Evolutionary conservation across 2,113 vertebrate genomes (phyloP), one percentile per base, ranked within the genome.

Genomic region (Galeopterus variegatus): DNA sequence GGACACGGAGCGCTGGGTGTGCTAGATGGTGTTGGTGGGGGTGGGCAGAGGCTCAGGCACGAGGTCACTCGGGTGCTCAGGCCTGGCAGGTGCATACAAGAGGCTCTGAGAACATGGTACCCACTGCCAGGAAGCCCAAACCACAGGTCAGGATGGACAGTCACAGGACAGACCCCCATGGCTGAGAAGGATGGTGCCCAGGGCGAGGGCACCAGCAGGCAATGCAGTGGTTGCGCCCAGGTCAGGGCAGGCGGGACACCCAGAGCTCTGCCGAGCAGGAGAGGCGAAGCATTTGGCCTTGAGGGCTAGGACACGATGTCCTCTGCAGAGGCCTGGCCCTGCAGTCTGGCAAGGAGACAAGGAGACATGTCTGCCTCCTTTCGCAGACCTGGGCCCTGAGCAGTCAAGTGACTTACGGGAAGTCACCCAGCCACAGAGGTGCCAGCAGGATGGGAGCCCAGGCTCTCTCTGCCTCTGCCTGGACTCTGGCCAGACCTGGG

Each of bases 201-300:
- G 45, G 13, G 62, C 56, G 13, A 36, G 54, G 62, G 56, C 4
- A 6, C 14, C 23, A 8, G 69, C 50, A 23, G 5, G 36, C 26
- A 67, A 48, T 0, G 0, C 1, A 1, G 45, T 1, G 28, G 23
- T 72, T 6, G 19, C 14, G 58, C 18, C 2, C 8, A 86, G 54
- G 67, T 50, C 60, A 19, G 26, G 79, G 88, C 3, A 0, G n/a
- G 41, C 9, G 4, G 33, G 52, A 14, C 36, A 11, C 45, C 0
- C 1, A n/a, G 19, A 2, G 23, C 36, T 15, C 83, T 7, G 67
- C 36, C 62, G 75, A 31, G 52, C 0, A 2, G 50, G 48, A 45
- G 18, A 54, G 17, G 31, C 0, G 0, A 15, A 1, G 7, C 0
- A 0, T 28, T 10, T 58, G 58, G 28, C 45, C 41, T 5, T 24